Evolutionary conservation across 2,888 invertebrate genomes (phyloP), one percentile per base, ranked within the genome.

Genomic region (Heliconius sara): DNA sequence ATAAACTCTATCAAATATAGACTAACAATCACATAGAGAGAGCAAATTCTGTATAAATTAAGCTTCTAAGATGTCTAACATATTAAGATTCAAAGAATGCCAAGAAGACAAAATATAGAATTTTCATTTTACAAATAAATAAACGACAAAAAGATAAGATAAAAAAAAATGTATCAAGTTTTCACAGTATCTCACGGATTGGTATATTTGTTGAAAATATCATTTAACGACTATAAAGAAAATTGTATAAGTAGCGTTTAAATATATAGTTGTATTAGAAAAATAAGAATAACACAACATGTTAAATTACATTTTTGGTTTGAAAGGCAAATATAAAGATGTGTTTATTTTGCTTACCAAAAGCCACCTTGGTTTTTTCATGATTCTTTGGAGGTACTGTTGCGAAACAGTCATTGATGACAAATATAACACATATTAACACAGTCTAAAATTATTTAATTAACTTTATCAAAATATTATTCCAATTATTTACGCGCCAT

Each of bases 401-500:
- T 60, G 34, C 3, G n/a, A 57, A 34, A 34, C 73, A 73, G 60
- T 73, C 22, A 75, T 75, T 65, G 65, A 65, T 83, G 71, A 72
- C 39, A 74, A 82, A 84, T 77, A 85, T 86, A 80, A 75, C 71
- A 83, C 82, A 83, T 84, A 81, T 79, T 81, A 83, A 73, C 71
- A 82, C 76, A 80, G 76, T 77, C 72, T 43, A 74, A 73, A 70
- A 79, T 78, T 65, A 43, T 43, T 68, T 43, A 43, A 68, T n/a
- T 68, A 65, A 63, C 79, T 75, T 80, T 78, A 77, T 39, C 70
- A 13, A 43, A 79, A 67, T 65, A 63, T 66, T 71, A 52, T 39
- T 60, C 70, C 79, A 82, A 84, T 83, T 83, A 86, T 87, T 90
- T 92, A 91, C 91, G 90, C 92, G 92, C 90, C 93, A 93, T 92